Evolutionary conservation across 1,140 invertebrate genomes (phyloP), one percentile per base, ranked within the genome.

Genomic region (Rhopalosiphum padi): DNA sequence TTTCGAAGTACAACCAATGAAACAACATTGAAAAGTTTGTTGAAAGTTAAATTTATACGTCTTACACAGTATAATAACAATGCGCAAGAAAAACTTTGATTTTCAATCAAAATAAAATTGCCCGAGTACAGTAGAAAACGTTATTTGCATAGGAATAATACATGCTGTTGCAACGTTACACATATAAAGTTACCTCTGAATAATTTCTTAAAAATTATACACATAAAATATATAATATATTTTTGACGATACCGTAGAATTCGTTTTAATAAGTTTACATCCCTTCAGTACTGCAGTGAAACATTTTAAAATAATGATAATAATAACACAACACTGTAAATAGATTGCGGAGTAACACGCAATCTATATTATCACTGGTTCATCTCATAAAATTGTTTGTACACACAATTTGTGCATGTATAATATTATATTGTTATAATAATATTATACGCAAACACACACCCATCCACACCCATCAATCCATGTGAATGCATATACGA

Each of bases 221-320:
- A 18, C n/a, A 77, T n/a, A n/a, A 77, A 77, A 77, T n/a, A 35
- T 6, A 77, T 30, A 77, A n/a, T 68, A 68, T 68, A n/a, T 77
- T 77, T 77, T 77, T 77, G 18, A 77, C 60, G 15, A 77, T 68
- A 68, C 30, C 11, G 30, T 68, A n/a, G 4, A n/a, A 77, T 77
- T 77, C 2, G 15, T 77, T 77, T 68, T n/a, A n/a, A n/a, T n/a
- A 18, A n/a, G 15, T n/a, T n/a, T n/a, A 77, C n/a, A n/a, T 6
- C 60, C 5, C 4, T 18, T 21, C 15, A 77, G 60, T 60, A n/a
- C 60, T 68, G 15, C 30, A 1, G 60, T 7, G 60, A 77, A n/a
- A 77, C n/a, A 77, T 77, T n/a, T 77, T 77, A 77, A 77, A 77
- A 77, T 77, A 77, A 77, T 77, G 30, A 77, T 77, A 77, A n/a